Conservation (phyloP, 2,888 invertebrate genomes). For the Steinernema scapterisci region DNA sequence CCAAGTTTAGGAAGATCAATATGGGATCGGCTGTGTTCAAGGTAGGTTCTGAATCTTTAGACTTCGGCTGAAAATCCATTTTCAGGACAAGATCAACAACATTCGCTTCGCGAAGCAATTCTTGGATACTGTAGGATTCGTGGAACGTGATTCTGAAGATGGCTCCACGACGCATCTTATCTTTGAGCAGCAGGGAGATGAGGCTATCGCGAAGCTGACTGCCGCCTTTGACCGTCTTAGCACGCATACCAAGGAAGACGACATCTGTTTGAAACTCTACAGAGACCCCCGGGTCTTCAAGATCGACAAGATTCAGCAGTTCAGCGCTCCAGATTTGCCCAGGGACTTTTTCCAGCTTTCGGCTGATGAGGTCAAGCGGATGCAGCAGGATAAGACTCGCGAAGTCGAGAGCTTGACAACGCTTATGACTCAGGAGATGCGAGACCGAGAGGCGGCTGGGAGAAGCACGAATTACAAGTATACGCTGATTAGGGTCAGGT, state of each 20-base stretch:
- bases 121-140: neutral
- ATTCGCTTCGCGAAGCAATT: neutral
- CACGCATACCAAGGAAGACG: conserved; percentile 53
- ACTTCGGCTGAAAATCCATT: neutral
- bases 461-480: conserved; percentile 75
- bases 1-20: conserved; percentile 87
- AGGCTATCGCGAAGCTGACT: neutral
- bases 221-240: neutral
- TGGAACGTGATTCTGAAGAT: neutral
- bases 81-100: neutral
- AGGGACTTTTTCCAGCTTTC: conserved; percentile 82
- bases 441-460: conserved; percentile 85
- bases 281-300: conserved; percentile 74
- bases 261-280: conserved; percentile 82
- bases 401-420: conserved; percentile 73
- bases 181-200: conserved; percentile 21
- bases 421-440: conserved; percentile 90
- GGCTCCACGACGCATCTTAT: neutral
- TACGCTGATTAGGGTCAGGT: conserved; percentile 82
- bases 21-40: conserved; percentile 69
- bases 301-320: conserved; percentile 47
- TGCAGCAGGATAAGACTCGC: conserved; percentile 48
- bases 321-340: conserved; percentile 75
- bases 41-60: neutral
- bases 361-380: conserved; percentile 76